These are phyloP conservation scores for Chrysoperla carnea DNA, from an alignment of 1,140 invertebrate genomes.

Conservation along the genomic window DNA sequence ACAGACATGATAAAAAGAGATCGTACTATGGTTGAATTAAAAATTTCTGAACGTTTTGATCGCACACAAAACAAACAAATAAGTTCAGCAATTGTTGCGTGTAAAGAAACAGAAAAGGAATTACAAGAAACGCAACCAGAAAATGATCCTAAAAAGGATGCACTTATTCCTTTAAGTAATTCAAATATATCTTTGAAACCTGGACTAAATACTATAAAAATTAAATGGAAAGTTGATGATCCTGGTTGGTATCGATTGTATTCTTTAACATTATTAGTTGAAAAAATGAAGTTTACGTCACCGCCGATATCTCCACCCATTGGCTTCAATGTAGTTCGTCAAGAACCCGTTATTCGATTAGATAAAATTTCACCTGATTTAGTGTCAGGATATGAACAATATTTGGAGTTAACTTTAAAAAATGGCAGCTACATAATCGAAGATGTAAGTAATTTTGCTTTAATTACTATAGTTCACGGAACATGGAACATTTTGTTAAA, in stretches of 20 bases:
- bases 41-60: constrained; percentile 50
- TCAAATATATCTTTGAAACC: constrained; percentile 38
- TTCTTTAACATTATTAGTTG: constrained; percentile 37
- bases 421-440: constrained; percentile 37
- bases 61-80: constrained; percentile 64
- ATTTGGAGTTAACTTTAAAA: constrained; percentile 43
- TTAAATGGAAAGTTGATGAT: constrained; percentile 38
- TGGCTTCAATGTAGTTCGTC: constrained; percentile 33
- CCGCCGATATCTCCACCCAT: constrained; percentile 24
- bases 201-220: constrained; percentile 48
- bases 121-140: constrained; percentile 7
- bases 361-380: constrained; percentile 35
- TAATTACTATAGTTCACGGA: no score
- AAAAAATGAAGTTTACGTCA: constrained; percentile 31
- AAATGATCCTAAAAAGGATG: background rate
- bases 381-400: constrained; percentile 48
- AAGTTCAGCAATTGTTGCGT: constrained; percentile 42
- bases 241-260: constrained; percentile 39
- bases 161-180: background rate
- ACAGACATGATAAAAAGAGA: constrained; percentile 39
- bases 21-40: constrained; percentile 35
- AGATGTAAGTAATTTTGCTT: constrained; percentile 13
- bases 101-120: constrained; percentile 32
- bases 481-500: no score
- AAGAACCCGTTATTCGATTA: constrained; percentile 28